Base-by-base conservation (phyloP, 1,140 invertebrate genomes). In the Drosophila sp. region DNA sequence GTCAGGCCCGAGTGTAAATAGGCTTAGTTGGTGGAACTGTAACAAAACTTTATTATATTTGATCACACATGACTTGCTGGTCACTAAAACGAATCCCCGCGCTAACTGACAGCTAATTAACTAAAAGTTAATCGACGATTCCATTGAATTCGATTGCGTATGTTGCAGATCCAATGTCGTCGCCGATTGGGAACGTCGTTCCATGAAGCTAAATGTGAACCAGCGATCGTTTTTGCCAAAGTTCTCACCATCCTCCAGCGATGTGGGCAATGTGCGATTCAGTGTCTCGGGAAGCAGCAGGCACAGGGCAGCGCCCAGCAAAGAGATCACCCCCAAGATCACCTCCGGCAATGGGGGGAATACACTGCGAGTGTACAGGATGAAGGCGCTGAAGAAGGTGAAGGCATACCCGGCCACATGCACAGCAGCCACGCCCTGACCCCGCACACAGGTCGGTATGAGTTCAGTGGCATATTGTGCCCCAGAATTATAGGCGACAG, bases 371-470 rank as follows among this genome's bases (percentile, higher is more conserved):
- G 92, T 82, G 38, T 90, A 91, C 7, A 93, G 70, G 1, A 92
- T 92, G 33, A 79, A 92, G 0, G 83, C 69, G 35, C 83, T 91
- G 38, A 91, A 73, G 60, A 91, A 91, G 55, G 83, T 90, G n/a
- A 91, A 93, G 4, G 92, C 92, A 79, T 94, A 94, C 38, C 94
- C 94, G 29, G 92, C 92, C 5, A 94, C 93, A 79, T 94, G 94
- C 10, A 94, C 92, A 1, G 92, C 92, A 0, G 93, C 93, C 32
- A 94, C 93, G 30, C 93, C 94, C 81, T 94, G 94, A 0, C 93
- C 94, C n/a, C 95, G 92, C 2, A 96, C 93, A 38, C 94, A 93
- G 0, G 95, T 95, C 2, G 95, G 95, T 44, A 95, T 94, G n/a
- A 95, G 82, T 73, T 96, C 95, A 1, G 95, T 94, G 38, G 94